phyloP scores from a whole-genome alignment of 2,797 vertebrate genomes.

The Strix occidentalis region DNA sequence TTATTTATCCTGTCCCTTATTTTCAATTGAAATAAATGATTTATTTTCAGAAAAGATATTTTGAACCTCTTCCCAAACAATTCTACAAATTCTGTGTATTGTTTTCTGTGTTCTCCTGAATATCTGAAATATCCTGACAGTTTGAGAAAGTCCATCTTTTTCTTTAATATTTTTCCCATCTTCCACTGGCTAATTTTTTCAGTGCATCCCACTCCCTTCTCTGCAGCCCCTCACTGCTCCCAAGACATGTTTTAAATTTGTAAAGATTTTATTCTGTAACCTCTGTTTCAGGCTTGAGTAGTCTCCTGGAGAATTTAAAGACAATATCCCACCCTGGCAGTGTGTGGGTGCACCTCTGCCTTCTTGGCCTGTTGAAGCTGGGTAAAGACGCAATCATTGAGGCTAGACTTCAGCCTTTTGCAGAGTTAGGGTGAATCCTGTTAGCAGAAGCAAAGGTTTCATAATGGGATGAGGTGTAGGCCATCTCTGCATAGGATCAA shows the following conservation, averaged over 20 bases:
- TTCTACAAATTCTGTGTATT: accelerated
- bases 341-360: background rate
- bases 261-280: background rate
- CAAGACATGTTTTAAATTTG: background rate
- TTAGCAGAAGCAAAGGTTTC: background rate
- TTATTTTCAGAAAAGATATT: background rate
- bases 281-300: background rate
- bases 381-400: background rate
- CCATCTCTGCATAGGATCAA: background rate
- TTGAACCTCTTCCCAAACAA: accelerated
- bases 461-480: background rate
- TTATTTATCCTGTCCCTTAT: background rate
- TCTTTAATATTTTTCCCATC: background rate
- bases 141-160: background rate
- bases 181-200: background rate
- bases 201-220: background rate
- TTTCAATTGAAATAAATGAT: background rate
- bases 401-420: background rate
- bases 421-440: background rate
- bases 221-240: background rate
- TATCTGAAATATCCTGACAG: background rate
- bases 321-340: background rate
- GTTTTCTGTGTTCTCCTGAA: background rate
- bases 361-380: background rate
- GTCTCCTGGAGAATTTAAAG: background rate